Base-by-base conservation (phyloP, 2,888 invertebrate genomes). In the Magallana nippona region DNA sequence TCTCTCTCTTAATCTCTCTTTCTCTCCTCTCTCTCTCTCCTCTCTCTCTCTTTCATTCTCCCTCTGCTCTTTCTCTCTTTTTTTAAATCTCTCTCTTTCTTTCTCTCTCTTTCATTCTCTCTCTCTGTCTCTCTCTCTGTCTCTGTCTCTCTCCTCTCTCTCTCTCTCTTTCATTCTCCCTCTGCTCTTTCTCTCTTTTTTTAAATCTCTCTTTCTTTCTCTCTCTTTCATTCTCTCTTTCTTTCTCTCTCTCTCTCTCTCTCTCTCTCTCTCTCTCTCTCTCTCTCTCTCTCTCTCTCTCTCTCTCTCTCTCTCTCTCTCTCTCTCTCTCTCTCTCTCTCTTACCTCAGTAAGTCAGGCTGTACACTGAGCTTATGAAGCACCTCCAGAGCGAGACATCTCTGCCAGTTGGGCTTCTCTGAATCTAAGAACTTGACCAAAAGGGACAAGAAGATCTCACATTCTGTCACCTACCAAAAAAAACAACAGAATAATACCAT, bases 361-460 rank as follows among this genome's bases (percentile, higher is more conserved):
- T 98, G 97, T 82, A 97, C 96, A 0, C 97, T 97, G 96, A 99
- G 97, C 95, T 97, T 98, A 94, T 98, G 98, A 78, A 99, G 95
- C 2, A 99, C 98, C 95, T 99, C 99, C 22, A 99, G 94, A 0
- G 99, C 98, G 81, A 99, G 94, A 1, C 98, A 98, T 84, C 99
- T 95, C 94, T 99, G 99, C 99, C 99, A 99, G 87, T 97, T 92
- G 1, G 98, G 98, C 94, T 98, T 98, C 93, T 99, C 99, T 0
- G 98, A 97, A 94, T 99, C 99, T 94, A 99, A 95, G 95, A 99
- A 99, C 94, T 99, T 99, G 60, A 99, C 97, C 82, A 99, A 97
- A 81, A 99, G 95, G 0, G 99, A 98, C 77, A 99, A 95, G 95
- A 99, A 99, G 93, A 99, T 99, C 95, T 99, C 99, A 94, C 99